Evolutionary conservation across 1,140 invertebrate genomes (phyloP).

Genomic region (Leptinotarsa texana): DNA sequence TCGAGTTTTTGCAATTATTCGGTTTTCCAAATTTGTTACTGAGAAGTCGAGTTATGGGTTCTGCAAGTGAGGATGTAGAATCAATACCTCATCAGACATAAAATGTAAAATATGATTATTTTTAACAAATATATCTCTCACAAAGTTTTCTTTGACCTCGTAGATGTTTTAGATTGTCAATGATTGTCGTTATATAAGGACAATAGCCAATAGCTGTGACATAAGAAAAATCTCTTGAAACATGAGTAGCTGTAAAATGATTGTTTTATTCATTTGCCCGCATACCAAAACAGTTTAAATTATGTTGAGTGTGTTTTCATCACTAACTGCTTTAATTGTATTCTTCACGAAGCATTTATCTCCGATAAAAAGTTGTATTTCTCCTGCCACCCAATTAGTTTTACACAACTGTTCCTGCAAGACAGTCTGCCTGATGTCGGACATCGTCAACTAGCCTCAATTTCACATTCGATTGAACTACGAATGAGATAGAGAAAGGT

Average conservation of each 20-base stretch:
- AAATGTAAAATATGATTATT: no score
- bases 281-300: constrained; percentile 16
- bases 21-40: no score
- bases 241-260: constrained; percentile 1
- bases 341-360: constrained; percentile 21
- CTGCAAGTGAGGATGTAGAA: no score
- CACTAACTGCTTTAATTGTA: constrained; percentile 28
- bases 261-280: constrained; percentile 20
- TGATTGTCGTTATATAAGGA: no score
- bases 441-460: constrained; percentile 4
- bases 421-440: background rate
- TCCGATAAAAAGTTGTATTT: constrained; percentile 40
- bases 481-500: no score
- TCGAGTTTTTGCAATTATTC: no score
- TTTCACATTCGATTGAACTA: background rate
- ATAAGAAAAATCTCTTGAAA: background rate
- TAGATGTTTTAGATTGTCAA: no score
- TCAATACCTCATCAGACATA: no score
- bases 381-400: constrained; percentile 43
- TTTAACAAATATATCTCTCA: no score
- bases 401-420: constrained; percentile 33
- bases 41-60: no score
- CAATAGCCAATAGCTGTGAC: no score
- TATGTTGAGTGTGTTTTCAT: constrained; percentile 19
- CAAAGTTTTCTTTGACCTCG: no score